These are phyloP conservation scores for Ginglymostoma cirratum DNA, from an alignment of 2,113 vertebrate species.

Conservation along the genomic window DNA sequence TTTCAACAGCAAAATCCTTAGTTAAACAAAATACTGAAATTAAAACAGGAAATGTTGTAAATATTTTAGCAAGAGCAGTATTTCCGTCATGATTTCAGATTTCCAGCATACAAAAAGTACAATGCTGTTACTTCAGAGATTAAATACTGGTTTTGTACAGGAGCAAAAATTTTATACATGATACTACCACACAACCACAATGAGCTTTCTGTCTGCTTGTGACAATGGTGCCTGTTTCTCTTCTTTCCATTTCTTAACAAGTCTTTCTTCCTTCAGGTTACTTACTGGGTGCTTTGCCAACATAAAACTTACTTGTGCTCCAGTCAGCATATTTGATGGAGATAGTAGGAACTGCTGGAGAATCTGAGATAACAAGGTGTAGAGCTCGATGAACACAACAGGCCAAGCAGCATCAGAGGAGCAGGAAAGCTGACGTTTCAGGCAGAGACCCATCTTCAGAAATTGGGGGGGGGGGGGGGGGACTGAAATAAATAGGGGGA, in stretches of 20 bases:
- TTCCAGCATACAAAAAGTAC: not conserved
- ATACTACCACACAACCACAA: not conserved
- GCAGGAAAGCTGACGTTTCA: too few relatives aligned
- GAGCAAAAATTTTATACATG: not conserved
- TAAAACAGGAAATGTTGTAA: not conserved
- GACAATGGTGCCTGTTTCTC: not conserved
- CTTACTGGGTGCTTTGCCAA: not conserved
- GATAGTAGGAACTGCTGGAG: too few relatives aligned
- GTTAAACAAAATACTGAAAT: not conserved
- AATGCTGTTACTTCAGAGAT: not conserved
- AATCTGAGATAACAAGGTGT: too few relatives aligned
- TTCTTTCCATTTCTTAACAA: not conserved
- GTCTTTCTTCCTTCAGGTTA: not conserved
- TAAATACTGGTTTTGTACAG: not conserved
- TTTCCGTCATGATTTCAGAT: not conserved
- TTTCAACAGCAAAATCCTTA: not conserved
- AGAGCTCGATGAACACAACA: too few relatives aligned
- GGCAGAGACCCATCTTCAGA: too few relatives aligned
- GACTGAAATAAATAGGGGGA: too few relatives aligned
- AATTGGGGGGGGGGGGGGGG: too few relatives aligned
- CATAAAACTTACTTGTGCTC: not conserved
- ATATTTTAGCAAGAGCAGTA: not conserved
- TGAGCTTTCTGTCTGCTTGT: not conserved
- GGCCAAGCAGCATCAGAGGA: too few relatives aligned
- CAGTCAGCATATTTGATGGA: not conserved